Base-by-base conservation (phyloP, 1,140 invertebrate species). In the Ips typographus region DNA sequence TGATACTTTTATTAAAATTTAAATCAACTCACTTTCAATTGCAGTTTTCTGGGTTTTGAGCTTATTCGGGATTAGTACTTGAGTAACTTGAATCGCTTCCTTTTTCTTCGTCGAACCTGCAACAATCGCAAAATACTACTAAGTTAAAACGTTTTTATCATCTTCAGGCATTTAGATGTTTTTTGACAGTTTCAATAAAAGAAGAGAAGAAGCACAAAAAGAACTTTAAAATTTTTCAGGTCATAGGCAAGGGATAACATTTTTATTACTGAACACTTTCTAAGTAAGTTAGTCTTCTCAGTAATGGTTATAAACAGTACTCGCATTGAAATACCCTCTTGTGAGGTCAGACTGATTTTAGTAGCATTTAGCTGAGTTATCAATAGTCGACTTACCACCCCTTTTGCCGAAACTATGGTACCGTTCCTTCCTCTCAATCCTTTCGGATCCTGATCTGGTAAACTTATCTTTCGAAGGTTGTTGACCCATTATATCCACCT, bases 401-500 rank as follows among this genome's bases (percentile, higher is more conserved):
- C 74, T 78, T 68, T 79, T 80, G 22, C 69, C 71, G 59, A 78
- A 76, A 73, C 74, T 77, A 52, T 72, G 73, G 56, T 76, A 78
- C 52, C 72, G 72, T 66, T 78, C 79, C 55, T 70, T 75, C 43
- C 74, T 72, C 36, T 77, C 74, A 36, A 77, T 74, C 58, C 76
- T 73, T 57, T 74, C 77, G 8, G 77, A 77, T 44, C 74, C 66
- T n/a, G 76, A 74, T 41, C 76, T 63, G 36, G 66, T 49, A 6
- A 89, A 81, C 81, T 88, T 88, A 79, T 88, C 87, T 80, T 88
- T 89, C 56, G 87, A 88, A 71, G 86, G 86, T 80, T 88, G 86
- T 71, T 87, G 87, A 65, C 87, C 87, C 87, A 89, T 89, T 82
- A 8, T 37, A 59, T 81, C 84, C 61, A 38, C n/a, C 7, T 51